Percentiles rank a stretch among this genome's conserved stretches.
phyloP scores from a whole-genome alignment of 2,113 vertebrate genomes.

The Oryzias woworae region DNA sequence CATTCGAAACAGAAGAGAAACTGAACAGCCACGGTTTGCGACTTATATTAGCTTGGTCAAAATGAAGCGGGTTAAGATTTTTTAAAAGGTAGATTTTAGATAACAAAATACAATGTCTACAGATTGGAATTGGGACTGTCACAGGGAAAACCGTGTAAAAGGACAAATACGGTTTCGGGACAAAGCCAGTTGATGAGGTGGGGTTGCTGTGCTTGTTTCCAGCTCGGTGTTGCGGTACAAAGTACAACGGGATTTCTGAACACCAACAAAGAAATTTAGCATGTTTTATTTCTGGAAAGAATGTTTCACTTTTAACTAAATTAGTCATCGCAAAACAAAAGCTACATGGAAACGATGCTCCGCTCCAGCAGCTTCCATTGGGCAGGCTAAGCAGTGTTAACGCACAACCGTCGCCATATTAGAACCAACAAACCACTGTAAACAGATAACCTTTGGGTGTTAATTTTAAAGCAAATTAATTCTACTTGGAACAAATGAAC shows the following conservation, averaged over 20 bases:
- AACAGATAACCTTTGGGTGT: slow-evolving; percentile 26
- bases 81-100: too few species aligned
- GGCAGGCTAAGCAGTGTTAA: slow-evolving; percentile 55
- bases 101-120: too few species aligned
- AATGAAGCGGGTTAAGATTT: too few species aligned
- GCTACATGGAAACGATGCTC: slow-evolving; percentile 15
- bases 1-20: too few species aligned
- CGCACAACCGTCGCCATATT: slow-evolving; percentile 74
- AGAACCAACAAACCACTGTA: slow-evolving; percentile 43
- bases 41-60: too few species aligned
- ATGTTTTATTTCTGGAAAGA: too few species aligned
- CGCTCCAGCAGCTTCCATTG: slow-evolving; percentile 48
- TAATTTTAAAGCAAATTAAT: slow-evolving; percentile 11
- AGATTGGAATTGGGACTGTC: neutral
- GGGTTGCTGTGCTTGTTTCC: slow-evolving; percentile 66
- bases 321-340: neutral
- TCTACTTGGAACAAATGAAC: neutral
- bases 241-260: too few species aligned
- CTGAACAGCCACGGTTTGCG: too few species aligned
- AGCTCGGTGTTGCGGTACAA: slow-evolving; percentile 7
- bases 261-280: too few species aligned
- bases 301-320: neutral
- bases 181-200: slow-evolving; percentile 60
- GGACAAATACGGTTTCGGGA: slow-evolving; percentile 15
- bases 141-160: neutral